Evolutionary conservation across 2,888 invertebrate genomes (phyloP).

Genomic region (Ichneumoninae sp.): DNA sequence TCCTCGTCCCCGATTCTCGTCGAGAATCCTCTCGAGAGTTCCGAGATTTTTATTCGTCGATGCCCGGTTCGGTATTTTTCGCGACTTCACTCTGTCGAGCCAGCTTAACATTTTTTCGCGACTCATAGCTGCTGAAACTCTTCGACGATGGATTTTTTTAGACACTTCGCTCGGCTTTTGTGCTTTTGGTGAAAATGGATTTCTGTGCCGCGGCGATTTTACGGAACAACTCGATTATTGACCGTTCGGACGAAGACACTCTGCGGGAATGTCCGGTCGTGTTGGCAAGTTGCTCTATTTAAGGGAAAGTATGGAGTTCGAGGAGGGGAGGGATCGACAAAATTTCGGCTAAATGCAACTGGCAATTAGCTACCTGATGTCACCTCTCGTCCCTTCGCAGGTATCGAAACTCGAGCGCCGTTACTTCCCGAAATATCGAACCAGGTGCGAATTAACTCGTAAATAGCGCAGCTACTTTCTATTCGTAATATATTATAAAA

Average conservation of each 20-base stretch:
- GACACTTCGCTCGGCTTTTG: background rate
- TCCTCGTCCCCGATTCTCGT: background rate
- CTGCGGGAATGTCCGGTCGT: background rate
- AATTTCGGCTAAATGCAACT: background rate
- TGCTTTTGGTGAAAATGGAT: background rate
- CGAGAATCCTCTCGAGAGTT: background rate
- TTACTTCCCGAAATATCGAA: background rate
- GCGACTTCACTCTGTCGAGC: slow-evolving; percentile 29
- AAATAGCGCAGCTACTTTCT: background rate
- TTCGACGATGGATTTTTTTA: background rate
- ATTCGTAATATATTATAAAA: background rate
- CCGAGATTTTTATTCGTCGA: background rate
- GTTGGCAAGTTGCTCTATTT: background rate
- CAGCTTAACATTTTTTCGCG: slow-evolving; percentile 31
- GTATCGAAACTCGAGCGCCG: background rate
- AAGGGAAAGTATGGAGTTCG: background rate
- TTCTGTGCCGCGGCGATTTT: background rate
- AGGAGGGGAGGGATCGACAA: background rate
- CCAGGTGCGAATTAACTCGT: background rate
- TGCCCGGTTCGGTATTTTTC: background rate
- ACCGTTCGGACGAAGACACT: background rate
- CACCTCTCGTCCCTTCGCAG: background rate
- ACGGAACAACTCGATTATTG: background rate
- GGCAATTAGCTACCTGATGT: background rate
- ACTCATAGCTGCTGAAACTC: slow-evolving; percentile 12